phyloP scores from a whole-genome alignment of 2,888 invertebrate genomes.

The Opisthograptis luteolata region DNA sequence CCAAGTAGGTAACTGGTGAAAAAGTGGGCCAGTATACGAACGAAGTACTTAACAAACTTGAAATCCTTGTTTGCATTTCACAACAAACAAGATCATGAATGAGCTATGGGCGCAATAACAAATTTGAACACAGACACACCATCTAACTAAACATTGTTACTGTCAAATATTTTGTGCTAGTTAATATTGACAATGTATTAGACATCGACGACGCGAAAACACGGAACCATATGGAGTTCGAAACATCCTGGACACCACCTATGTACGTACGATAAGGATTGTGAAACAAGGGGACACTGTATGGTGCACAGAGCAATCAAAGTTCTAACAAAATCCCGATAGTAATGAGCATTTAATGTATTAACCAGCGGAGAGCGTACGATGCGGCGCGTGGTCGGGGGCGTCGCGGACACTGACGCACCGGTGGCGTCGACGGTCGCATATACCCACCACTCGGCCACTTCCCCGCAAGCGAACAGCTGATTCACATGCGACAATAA shows the following conservation, averaged over 20 bases:
- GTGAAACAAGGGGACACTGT: constrained; percentile 12
- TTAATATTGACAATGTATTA: constrained; percentile 13
- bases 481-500: constrained; percentile 57
- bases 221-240: constrained; percentile 9
- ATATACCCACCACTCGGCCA: constrained; percentile 47
- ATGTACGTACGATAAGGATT: constrained; percentile 3
- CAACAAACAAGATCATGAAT: constrained; percentile 41
- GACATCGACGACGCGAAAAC: constrained; percentile 9
- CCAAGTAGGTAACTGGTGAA: constrained; percentile 19
- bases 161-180: constrained; percentile 21
- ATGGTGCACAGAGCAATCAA: constrained; percentile 29
- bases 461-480: constrained; percentile 68
- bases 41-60: constrained; percentile 43
- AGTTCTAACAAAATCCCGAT: constrained; percentile 51
- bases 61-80: constrained; percentile 42
- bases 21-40: constrained; percentile 35
- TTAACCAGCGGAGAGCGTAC: constrained; percentile 40
- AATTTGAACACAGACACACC: constrained; percentile 34
- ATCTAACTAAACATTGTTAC: constrained; percentile 34
- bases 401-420: constrained; percentile 70
- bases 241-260: constrained; percentile 25
- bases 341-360: constrained; percentile 48
- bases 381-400: constrained; percentile 45
- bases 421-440: constrained; percentile 41
- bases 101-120: constrained; percentile 14